These are phyloP conservation scores for Margaritifera margaritifera DNA, from an alignment of 2,888 invertebrate species.

Conservation along the genomic window DNA sequence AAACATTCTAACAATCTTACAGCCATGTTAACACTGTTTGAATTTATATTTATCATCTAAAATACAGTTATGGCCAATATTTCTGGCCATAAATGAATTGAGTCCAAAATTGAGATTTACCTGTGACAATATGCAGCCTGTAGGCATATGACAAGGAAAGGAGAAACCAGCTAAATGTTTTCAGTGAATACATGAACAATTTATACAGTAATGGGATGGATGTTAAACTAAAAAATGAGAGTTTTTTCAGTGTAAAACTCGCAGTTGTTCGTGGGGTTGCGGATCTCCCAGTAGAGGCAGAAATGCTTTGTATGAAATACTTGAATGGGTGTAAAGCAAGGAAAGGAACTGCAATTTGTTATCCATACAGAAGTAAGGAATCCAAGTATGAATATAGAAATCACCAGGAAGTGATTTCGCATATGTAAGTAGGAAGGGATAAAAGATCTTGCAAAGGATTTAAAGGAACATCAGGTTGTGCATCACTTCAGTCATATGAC, in stretches of 20 bases:
- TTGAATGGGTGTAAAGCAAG: conserved; percentile 23
- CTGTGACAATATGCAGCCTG: too few relatives aligned
- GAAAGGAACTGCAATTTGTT: conserved; percentile 21
- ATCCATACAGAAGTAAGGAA: conserved; percentile 12
- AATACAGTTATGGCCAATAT: too few relatives aligned
- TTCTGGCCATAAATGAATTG: too few relatives aligned
- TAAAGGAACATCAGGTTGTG: conserved; percentile 14
- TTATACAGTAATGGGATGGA: conserved; percentile 19
- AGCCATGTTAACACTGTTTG: too few relatives aligned
- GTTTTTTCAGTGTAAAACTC: conserved; percentile 12
- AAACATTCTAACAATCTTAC: too few relatives aligned
- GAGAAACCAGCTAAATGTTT: too few relatives aligned
- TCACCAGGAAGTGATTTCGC: conserved; percentile 1
- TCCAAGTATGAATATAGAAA: background rate
- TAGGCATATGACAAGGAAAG: too few relatives aligned
- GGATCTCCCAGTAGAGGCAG: conserved; percentile 40
- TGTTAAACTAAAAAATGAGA: conserved; percentile 11
- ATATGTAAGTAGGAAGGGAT: conserved; percentile 7
- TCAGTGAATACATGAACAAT: conserved; percentile 11
- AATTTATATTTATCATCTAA: too few relatives aligned
- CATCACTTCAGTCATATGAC: conserved; percentile 6
- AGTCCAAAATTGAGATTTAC: too few relatives aligned
- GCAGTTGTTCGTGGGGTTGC: conserved; percentile 19
- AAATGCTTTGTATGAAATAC: conserved; percentile 40
- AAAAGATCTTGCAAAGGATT: conserved; percentile 15